Evolutionary conservation across 2,888 invertebrate genomes (phyloP).

Genomic region (Oscheius sp.): DNA sequence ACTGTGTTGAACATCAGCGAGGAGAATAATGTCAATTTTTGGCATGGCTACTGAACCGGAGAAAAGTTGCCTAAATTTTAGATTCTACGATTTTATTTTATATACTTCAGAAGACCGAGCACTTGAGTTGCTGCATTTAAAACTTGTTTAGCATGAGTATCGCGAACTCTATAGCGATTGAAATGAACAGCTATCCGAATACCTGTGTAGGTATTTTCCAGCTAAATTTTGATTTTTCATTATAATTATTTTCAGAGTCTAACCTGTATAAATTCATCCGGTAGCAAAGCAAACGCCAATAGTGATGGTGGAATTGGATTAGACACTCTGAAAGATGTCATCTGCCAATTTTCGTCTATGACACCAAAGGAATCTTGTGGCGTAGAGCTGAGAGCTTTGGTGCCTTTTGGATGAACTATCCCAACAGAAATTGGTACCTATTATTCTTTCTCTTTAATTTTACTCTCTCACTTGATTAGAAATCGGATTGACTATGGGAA

Average conservation of each 20-base stretch:
- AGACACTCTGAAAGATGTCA: slow-evolving; percentile 43
- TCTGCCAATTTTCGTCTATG: slow-evolving; percentile 52
- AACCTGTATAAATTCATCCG: slow-evolving; percentile 37
- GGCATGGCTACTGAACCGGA: slow-evolving; percentile 31
- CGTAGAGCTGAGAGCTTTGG: slow-evolving; percentile 41
- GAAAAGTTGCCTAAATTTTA: slow-evolving; percentile 28
- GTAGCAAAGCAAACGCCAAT: slow-evolving; percentile 41
- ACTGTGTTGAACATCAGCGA: slow-evolving; percentile 36
- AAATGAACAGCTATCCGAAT: slow-evolving; percentile 41
- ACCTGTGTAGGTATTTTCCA: slow-evolving; percentile 47
- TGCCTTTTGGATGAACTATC: slow-evolving; percentile 47
- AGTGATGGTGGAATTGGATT: slow-evolving; percentile 41
- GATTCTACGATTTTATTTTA: not conserved
- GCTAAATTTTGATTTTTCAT: slow-evolving; percentile 22
- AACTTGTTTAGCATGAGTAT: slow-evolving; percentile 42
- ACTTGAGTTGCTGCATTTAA: slow-evolving; percentile 45
- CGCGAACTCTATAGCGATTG: slow-evolving; percentile 42
- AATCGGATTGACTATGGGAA: slow-evolving; percentile 36
- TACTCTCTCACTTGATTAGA: slow-evolving; percentile 34
- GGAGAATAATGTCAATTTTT: slow-evolving; percentile 37
- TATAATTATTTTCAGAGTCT: not conserved
- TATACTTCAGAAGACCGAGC: slow-evolving; percentile 42
- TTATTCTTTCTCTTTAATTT: not conserved
- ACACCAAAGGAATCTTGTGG: slow-evolving; percentile 28
- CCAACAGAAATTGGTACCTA: slow-evolving; percentile 40